phyloP scores from a whole-genome alignment of 1,140 invertebrate species.

The Ptiloglossa arizonensis region DNA sequence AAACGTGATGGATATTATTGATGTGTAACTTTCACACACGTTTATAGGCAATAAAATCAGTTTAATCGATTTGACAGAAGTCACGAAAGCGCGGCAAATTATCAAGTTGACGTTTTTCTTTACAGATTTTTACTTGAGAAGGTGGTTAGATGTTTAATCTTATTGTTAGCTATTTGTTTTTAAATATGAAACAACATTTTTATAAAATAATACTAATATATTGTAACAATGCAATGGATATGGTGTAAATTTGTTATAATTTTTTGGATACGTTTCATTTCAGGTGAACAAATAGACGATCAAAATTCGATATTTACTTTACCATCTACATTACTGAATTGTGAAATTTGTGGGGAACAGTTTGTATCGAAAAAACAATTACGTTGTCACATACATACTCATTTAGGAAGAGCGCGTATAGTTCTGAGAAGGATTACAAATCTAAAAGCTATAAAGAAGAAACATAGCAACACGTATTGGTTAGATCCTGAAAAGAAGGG shows the following conservation, averaged over 20 bases:
- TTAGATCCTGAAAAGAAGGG: conserved; percentile 73
- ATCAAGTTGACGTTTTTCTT: neutral
- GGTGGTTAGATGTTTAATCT: conserved; percentile 6
- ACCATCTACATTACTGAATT: conserved; percentile 58
- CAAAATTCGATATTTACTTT: conserved; percentile 59
- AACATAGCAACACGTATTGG: conserved; percentile 72
- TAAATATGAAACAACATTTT: conserved; percentile 15
- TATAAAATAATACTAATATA: neutral
- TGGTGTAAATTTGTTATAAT: conserved; percentile 12
- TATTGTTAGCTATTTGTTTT: conserved; percentile 4
- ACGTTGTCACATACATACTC: conserved; percentile 71
- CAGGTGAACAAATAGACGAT: conserved; percentile 66
- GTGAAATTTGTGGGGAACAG: conserved; percentile 76
- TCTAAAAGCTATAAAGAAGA: conserved; percentile 69
- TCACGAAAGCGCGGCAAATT: conserved; percentile 54
- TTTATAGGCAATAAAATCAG: neutral
- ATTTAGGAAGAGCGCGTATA: conserved; percentile 75
- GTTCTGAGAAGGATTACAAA: conserved; percentile 74
- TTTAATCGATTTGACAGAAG: conserved; percentile 37
- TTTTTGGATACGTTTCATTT: conserved; percentile 34
- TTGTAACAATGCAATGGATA: neutral
- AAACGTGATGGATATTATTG: neutral
- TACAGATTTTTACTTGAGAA: neutral
- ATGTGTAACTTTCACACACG: neutral
- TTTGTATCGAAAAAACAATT: conserved; percentile 76